These are phyloP conservation scores for Nematostella vectensis DNA, from an alignment of 92 coral and sea anemone genomes.

Conservation along the genomic window DNA sequence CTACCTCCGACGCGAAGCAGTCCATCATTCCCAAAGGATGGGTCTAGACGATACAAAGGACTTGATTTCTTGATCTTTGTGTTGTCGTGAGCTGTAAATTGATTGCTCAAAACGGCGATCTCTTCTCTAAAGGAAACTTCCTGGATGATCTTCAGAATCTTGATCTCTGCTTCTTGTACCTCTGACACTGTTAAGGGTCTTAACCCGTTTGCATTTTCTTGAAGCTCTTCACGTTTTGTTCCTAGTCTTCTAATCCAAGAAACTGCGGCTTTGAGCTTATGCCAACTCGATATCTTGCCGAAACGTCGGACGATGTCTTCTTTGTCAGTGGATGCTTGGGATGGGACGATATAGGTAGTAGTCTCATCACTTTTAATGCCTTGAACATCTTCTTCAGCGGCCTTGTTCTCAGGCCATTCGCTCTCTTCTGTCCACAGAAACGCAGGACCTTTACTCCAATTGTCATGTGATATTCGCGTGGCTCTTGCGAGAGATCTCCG, in stretches of 20 bases:
- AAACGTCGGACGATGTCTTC: not conserved
- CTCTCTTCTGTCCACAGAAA: not conserved
- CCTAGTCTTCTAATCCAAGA: conserved; percentile 2
- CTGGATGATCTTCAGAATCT: conserved; percentile 1
- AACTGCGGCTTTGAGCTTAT: conserved; percentile 1
- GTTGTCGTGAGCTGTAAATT: not conserved
- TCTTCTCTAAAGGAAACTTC: not conserved
- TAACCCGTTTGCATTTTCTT: not conserved
- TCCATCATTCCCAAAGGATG: not conserved
- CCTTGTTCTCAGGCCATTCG: conserved; percentile 1
- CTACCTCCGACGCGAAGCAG: not conserved
- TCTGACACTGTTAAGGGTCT: not conserved
- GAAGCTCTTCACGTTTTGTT: not conserved
- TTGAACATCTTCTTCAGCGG: not conserved
- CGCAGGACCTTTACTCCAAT: not conserved
- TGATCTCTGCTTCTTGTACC: not conserved
- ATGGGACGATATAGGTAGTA: not conserved
- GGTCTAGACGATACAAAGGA: not conserved
- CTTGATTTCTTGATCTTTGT: not conserved
- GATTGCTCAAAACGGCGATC: not conserved
- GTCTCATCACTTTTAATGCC: not conserved
- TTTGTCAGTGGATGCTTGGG: not conserved
- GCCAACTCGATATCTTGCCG: not conserved
- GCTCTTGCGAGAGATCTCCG: no score
- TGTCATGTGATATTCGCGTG: no score